phyloP scores from a whole-genome alignment of 2,888 invertebrate species.

The Cephus sareptanus region DNA sequence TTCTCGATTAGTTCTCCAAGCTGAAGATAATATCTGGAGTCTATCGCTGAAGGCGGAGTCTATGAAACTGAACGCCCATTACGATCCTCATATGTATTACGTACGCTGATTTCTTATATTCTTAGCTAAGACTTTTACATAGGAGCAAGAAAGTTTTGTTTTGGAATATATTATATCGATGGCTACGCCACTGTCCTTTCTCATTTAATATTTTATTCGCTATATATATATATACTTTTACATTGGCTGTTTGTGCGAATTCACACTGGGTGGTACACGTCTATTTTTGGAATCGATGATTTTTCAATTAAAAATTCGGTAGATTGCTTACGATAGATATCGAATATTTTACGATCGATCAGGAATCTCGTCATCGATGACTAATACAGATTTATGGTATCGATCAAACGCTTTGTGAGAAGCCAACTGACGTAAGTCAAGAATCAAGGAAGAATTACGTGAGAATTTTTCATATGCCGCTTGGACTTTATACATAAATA shows the following conservation, averaged over 20 bases:
- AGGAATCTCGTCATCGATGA: neutral
- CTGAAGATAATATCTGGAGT: slow-evolving; percentile 25
- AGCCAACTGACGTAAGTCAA: neutral
- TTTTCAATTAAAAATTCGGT: neutral
- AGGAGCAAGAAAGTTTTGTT: neutral
- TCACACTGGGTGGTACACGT: too few species aligned
- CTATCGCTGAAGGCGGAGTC: slow-evolving; percentile 34
- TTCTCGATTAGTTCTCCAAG: slow-evolving; percentile 24
- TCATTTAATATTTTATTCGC: too few species aligned
- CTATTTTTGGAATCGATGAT: too few species aligned
- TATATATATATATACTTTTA: too few species aligned
- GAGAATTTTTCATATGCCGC: neutral
- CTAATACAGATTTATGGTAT: neutral
- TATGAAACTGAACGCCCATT: slow-evolving; percentile 32
- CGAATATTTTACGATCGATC: neutral
- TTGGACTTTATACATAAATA: neutral
- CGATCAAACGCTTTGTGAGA: neutral
- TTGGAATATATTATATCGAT: too few species aligned
- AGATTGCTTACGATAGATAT: neutral
- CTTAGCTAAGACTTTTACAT: neutral
- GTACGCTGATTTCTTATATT: neutral
- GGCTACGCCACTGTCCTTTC: too few species aligned
- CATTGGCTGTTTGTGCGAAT: too few species aligned
- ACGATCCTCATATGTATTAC: slow-evolving; percentile 6
- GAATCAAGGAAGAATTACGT: neutral